These are phyloP conservation scores for Jaculus jaculus DNA, from an alignment of 2,113 vertebrate species.

Conservation along the genomic window DNA sequence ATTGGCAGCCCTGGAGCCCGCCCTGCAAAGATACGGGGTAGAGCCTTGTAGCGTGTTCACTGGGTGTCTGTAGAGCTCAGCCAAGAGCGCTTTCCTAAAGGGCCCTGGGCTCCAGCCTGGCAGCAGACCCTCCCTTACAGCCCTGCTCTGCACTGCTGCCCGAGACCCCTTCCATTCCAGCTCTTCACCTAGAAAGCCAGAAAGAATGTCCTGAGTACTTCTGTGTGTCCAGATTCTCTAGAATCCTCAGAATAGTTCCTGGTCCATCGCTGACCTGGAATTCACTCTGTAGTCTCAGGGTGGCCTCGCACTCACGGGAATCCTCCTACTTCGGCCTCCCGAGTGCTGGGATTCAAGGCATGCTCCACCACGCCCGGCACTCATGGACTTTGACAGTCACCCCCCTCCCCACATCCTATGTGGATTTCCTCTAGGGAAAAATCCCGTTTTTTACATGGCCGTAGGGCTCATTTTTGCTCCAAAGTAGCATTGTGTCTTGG, in stretches of 20 bases:
- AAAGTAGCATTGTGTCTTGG: neutral
- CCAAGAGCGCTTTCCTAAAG: neutral
- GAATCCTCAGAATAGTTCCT: neutral
- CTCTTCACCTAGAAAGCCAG: neutral
- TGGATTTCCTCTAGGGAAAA: neutral
- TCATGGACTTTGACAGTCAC: no score
- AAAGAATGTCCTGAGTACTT: neutral
- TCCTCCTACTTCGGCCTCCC: no score
- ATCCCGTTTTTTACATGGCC: neutral
- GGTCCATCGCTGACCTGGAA: neutral
- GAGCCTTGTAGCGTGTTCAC: constrained; percentile 1
- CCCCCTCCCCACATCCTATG: neutral
- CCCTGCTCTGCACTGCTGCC: neutral
- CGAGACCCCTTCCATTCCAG: neutral
- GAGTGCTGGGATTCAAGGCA: no score
- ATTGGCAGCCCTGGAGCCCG: constrained; percentile 24
- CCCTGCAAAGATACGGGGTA: constrained; percentile 60
- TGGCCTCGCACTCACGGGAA: no score
- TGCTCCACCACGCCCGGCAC: no score
- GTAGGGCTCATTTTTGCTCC: neutral
- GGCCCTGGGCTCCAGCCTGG: neutral
- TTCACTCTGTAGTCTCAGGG: no score
- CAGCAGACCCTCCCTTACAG: neutral
- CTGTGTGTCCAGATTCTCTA: neutral
- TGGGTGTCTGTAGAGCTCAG: constrained; percentile 9